Evolutionary conservation across 2,888 invertebrate species (phyloP).

Genomic region (Drosophila yooni): DNA sequence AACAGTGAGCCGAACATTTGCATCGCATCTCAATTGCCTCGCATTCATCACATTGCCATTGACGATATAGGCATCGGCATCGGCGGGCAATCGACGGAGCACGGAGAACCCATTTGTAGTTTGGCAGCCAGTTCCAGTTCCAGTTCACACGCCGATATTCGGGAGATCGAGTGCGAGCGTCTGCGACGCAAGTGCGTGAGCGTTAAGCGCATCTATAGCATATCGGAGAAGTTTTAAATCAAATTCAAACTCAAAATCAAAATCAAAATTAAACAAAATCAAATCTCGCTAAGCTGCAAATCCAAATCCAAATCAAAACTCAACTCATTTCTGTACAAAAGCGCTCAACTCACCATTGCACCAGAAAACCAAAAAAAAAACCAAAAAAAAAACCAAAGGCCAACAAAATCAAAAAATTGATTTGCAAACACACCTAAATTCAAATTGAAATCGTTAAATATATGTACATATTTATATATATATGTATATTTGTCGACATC

Average conservation of each 20-base stretch:
- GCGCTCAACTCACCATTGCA: slow-evolving; percentile 20
- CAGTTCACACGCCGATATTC: slow-evolving; percentile 81
- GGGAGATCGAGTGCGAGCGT: slow-evolving; percentile 84
- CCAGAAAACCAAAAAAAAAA: slow-evolving; percentile 11
- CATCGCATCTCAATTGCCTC: slow-evolving; percentile 45
- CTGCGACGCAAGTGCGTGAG: slow-evolving; percentile 84
- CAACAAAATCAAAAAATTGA: slow-evolving; percentile 32
- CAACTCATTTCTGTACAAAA: slow-evolving; percentile 19
- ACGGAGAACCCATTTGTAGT: slow-evolving; percentile 34
- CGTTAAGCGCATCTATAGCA: slow-evolving; percentile 84
- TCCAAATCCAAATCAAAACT: slow-evolving; percentile 15
- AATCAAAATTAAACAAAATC: slow-evolving; percentile 26
- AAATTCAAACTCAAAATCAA: slow-evolving; percentile 33
- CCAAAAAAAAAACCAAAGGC: slow-evolving; percentile 7
- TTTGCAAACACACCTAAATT: slow-evolving; percentile 27
- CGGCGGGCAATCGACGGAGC: slow-evolving; percentile 24
- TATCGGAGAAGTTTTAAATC: slow-evolving; percentile 83
- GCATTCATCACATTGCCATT: slow-evolving; percentile 71
- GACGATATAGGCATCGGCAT: slow-evolving; percentile 69
- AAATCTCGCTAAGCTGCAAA: slow-evolving; percentile 48
- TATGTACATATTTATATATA: neutral
- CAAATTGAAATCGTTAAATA: slow-evolving; percentile 33
- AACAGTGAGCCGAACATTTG: slow-evolving; percentile 72
- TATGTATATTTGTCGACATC: slow-evolving; percentile 39
- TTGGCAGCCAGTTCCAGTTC: slow-evolving; percentile 66